Evolutionary conservation across 2,888 invertebrate species (phyloP).

Genomic region (Mantis religiosa): DNA sequence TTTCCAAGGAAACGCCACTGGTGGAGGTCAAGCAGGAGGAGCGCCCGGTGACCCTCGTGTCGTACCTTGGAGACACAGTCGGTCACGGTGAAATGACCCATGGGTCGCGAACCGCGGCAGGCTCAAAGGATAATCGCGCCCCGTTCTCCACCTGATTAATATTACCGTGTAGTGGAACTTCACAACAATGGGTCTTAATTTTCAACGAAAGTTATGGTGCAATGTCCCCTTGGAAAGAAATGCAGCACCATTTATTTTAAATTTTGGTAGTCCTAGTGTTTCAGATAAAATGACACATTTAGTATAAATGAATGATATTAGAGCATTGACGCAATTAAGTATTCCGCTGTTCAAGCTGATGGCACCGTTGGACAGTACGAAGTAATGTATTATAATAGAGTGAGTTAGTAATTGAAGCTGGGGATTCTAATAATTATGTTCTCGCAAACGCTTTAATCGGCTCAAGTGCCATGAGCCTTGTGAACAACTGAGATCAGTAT

Average conservation of each 20-base stretch:
- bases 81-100: neutral
- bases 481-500: no score
- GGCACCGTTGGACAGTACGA: no score
- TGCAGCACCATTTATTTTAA: neutral
- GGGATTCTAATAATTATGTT: no score
- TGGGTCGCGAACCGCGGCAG: neutral
- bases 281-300: neutral
- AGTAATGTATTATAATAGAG: no score
- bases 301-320: no score
- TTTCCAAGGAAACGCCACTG: neutral
- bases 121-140: neutral
- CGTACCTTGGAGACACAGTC: neutral
- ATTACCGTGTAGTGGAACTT: neutral
- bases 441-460: no score
- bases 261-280: neutral
- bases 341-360: no score
- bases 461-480: no score
- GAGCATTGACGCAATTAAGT: no score
- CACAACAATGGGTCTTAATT: neutral
- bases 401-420: no score
- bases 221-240: neutral
- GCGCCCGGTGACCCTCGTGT: neutral
- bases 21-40: neutral
- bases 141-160: neutral
- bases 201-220: neutral